Percentiles rank a stretch among this genome's conserved stretches.
phyloP scores from a whole-genome alignment of 2,888 invertebrate genomes.

The Caenorhabditis sp. region DNA sequence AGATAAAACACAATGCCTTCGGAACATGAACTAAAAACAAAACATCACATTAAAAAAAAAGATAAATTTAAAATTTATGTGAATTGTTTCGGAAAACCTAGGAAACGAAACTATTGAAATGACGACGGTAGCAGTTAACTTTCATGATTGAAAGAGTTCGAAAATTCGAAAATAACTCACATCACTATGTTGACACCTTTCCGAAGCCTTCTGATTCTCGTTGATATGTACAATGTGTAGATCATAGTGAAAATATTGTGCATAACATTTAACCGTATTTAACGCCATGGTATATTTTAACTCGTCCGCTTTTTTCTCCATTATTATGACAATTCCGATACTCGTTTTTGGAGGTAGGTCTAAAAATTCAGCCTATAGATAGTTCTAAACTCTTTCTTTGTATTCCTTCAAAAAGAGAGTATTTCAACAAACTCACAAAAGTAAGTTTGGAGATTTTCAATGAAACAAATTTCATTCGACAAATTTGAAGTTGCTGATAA shows the following conservation, averaged over 20 bases:
- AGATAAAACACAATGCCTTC: conserved; percentile 45
- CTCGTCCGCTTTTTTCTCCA: conserved; percentile 9
- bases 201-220: conserved; percentile 3
- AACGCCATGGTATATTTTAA: conserved; percentile 28
- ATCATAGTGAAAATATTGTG: conserved; percentile 22
- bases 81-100: too few relatives aligned
- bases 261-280: conserved; percentile 35
- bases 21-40: conserved; percentile 50
- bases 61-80: too few relatives aligned
- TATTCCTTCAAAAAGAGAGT: too few relatives aligned
- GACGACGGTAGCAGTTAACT: too few relatives aligned
- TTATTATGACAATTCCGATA: conserved; percentile 22
- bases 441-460: too few relatives aligned
- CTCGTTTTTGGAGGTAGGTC: conserved; percentile 3
- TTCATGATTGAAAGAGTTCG: too few relatives aligned
- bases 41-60: too few relatives aligned
- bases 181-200: conserved; percentile 38
- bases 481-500: too few relatives aligned
- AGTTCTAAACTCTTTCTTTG: background rate
- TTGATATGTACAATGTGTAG: conserved; percentile 14
- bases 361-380: conserved; percentile 1
- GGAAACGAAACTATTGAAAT: too few relatives aligned
- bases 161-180: conserved; percentile 23
- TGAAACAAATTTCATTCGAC: too few relatives aligned
- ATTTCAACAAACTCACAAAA: too few relatives aligned